Evolutionary conservation across 2,113 vertebrate genomes (phyloP).

Genomic region (Mugil cephalus): DNA sequence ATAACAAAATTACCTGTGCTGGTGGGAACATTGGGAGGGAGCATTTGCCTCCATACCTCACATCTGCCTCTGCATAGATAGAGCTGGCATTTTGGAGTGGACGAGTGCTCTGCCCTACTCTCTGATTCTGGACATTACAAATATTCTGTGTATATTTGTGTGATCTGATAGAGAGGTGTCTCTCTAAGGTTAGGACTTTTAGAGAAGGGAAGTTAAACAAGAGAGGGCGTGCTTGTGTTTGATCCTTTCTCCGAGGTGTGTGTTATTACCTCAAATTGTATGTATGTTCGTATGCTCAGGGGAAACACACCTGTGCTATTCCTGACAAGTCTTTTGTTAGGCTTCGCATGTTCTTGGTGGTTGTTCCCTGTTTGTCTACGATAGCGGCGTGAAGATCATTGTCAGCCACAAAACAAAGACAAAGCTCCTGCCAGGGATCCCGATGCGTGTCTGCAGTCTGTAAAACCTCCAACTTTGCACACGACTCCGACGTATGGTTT

Average conservation of each 20-base stretch:
- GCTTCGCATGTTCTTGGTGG: slow-evolving; percentile 37
- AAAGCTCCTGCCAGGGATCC: slow-evolving; percentile 59
- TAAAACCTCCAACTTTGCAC: slow-evolving; percentile 68
- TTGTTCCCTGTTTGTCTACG: slow-evolving; percentile 41
- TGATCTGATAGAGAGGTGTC: slow-evolving; percentile 43
- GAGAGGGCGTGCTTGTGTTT: slow-evolving; percentile 25
- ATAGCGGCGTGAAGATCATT: slow-evolving; percentile 64
- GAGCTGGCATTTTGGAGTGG: slow-evolving; percentile 21
- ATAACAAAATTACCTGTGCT: slow-evolving; percentile 81
- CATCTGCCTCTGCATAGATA: slow-evolving; percentile 46
- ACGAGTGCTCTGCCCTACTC: slow-evolving; percentile 12
- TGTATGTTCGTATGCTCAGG: slow-evolving; percentile 28
- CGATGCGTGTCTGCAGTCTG: slow-evolving; percentile 34
- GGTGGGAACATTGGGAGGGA: slow-evolving; percentile 64
- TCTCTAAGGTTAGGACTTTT: slow-evolving; percentile 15
- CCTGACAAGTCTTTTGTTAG: slow-evolving; percentile 41
- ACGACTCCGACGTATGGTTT: slow-evolving; percentile 64
- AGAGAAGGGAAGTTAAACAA: slow-evolving; percentile 56
- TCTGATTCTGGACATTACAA: slow-evolving; percentile 15
- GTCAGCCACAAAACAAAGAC: slow-evolving; percentile 71
- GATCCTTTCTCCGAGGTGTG: slow-evolving; percentile 70
- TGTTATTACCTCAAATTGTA: slow-evolving; percentile 48
- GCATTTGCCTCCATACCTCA: slow-evolving; percentile 61
- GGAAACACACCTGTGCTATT: slow-evolving; percentile 56
- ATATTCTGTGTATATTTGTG: not conserved